Evolutionary conservation across 2,888 invertebrate species (phyloP).

Genomic region (Rhodophaea formosa): DNA sequence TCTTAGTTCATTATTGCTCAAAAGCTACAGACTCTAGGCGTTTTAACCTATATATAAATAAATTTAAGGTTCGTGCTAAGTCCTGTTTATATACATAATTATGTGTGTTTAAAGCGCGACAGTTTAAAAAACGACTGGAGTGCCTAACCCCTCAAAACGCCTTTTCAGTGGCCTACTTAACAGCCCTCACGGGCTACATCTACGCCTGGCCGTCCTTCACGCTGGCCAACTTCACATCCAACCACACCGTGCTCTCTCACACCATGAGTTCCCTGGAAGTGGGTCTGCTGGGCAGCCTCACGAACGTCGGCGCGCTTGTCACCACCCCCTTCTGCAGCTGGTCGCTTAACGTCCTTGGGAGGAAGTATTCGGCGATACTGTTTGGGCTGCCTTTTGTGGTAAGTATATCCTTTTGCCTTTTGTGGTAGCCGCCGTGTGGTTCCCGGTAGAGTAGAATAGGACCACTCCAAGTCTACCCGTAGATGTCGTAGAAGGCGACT

Average conservation of each 20-base stretch:
- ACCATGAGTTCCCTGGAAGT: conserved; percentile 51
- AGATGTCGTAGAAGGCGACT: no score
- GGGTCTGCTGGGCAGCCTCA: conserved; percentile 53
- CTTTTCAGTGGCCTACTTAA: conserved; percentile 51
- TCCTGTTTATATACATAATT: no score
- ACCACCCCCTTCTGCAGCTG: conserved; percentile 54
- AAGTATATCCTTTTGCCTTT: conserved; percentile 25
- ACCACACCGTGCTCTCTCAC: conserved; percentile 46
- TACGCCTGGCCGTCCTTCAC: conserved; percentile 67
- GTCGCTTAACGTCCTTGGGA: conserved; percentile 49
- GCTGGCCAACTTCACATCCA: conserved; percentile 51
- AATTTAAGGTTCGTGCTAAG: no score
- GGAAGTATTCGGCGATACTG: conserved; percentile 56
- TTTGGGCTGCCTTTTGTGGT: conserved; percentile 57
- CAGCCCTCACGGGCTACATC: conserved; percentile 49
- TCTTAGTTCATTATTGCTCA: no score
- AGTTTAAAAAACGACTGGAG: no score
- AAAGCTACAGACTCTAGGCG: no score
- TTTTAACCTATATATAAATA: no score
- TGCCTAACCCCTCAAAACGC: no score
- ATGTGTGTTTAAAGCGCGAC: no score
- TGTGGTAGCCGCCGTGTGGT: no score
- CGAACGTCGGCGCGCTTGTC: conserved; percentile 52
- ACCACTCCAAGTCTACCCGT: no score
- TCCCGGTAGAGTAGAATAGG: no score